Evolutionary conservation across 1,140 invertebrate genomes (phyloP).

Genomic region (Theocolax elegans): DNA sequence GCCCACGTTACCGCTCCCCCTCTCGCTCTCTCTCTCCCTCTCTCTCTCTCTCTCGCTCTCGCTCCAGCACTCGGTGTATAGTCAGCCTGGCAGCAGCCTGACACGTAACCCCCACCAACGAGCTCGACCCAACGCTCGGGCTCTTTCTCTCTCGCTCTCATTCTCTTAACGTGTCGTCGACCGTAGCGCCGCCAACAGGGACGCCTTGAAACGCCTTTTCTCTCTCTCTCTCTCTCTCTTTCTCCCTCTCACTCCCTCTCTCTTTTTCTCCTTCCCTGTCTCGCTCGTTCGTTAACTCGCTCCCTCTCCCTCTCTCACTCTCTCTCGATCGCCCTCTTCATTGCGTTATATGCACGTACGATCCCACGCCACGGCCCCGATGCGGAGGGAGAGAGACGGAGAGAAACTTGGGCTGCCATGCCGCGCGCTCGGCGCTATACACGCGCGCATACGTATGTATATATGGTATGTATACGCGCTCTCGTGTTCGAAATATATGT

Average conservation of each 20-base stretch:
- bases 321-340: not conserved
- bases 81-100: conserved; percentile 36
- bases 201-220: conserved; percentile 45
- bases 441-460: not conserved
- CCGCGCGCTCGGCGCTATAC: conserved; percentile 20
- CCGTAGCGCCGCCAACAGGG: conserved; percentile 49
- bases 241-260: not conserved
- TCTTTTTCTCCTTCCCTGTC: conserved; percentile 4
- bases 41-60: conserved; percentile 22
- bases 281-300: conserved; percentile 1
- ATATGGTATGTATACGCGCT: not conserved
- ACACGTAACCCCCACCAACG: conserved; percentile 43
- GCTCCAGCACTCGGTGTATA: conserved; percentile 1
- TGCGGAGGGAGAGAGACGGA: conserved; percentile 37
- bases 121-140: conserved; percentile 37
- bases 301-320: not conserved
- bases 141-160: conserved; percentile 17
- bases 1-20: conserved; percentile 31
- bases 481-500: conserved; percentile 2
- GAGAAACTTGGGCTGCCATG: conserved; percentile 35
- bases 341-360: conserved; percentile 21
- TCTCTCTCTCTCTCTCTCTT: conserved; percentile 9
- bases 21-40: conserved; percentile 17
- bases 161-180: conserved; percentile 40
- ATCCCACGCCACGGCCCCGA: conserved; percentile 34